phyloP scores from a whole-genome alignment of 1,140 invertebrate genomes.

The Caenorhabditis briggsae region DNA sequence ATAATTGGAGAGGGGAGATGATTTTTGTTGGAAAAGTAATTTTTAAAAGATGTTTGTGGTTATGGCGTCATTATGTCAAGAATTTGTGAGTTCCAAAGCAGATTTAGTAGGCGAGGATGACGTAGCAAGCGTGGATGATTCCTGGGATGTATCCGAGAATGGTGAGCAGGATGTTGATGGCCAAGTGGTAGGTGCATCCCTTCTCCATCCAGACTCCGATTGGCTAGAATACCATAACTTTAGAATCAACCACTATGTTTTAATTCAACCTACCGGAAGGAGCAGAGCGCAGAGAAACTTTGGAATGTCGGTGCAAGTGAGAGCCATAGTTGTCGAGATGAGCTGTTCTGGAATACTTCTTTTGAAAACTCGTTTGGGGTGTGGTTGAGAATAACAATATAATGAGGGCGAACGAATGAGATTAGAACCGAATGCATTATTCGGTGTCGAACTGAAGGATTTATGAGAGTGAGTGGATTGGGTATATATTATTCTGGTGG shows the following conservation, averaged over 20 bases:
- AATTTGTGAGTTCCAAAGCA: too few relatives aligned
- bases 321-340: conserved; percentile 54
- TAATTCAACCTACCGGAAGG: conserved; percentile 37
- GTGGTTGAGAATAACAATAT: neutral
- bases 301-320: conserved; percentile 67
- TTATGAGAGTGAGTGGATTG: neutral
- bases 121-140: conserved; percentile 63
- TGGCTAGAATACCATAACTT: conserved; percentile 62
- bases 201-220: conserved; percentile 71
- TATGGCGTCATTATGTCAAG: conserved; percentile 1
- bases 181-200: conserved; percentile 69
- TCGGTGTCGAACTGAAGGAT: neutral
- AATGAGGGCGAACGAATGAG: too few relatives aligned
- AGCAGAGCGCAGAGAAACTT: conserved; percentile 64
- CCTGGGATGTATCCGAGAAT: conserved; percentile 71
- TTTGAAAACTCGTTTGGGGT: neutral
- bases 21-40: neutral
- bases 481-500: neutral
- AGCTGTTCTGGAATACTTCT: conserved; percentile 20
- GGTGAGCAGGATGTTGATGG: conserved; percentile 72
- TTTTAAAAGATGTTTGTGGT: neutral
- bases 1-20: neutral
- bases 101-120: conserved; percentile 61
- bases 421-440: too few relatives aligned
- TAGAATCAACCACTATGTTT: too few relatives aligned